Base-by-base conservation (phyloP, 2,113 vertebrate species). In the Alectura lathami region DNA sequence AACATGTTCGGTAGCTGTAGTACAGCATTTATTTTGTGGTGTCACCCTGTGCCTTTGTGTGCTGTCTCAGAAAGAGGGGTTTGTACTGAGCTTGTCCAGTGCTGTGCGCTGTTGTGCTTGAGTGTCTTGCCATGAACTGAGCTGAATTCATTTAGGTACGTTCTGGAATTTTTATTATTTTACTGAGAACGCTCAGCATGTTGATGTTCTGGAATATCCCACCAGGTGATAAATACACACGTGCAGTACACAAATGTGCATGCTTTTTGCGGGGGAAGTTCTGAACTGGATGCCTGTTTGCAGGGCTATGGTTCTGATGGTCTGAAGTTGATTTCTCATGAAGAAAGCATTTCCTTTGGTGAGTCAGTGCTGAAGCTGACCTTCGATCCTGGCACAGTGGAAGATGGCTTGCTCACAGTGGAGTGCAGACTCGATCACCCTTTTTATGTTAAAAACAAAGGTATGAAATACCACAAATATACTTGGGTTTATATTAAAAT, bases 401-500 rank as follows among this genome's bases (percentile, higher is more conserved):
- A 99, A 94, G 98, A 99, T 69, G 98, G 98, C 40, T 97, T 98
- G 96, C 97, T 99, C 89, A 99, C 99, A 4, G 99, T 99, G 17
- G 99, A 99, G 96, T 99, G 99, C 98, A 98, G 98, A 96, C 95
- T 99, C 43, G 99, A 99, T 97, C 99, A 99, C 92, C 99, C 99
- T 69, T 99, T 99, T 97, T 99, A 99, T 97, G 99, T 99, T 90
- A 99, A 99, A 98, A 99, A 98, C 96, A 99, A 99, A 99, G 99
- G 99, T 99, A 98, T 60, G 94, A 89, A 73, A 88, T 62, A 54
- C 82, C 80, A 11, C 21, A 64, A 42, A 36, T 87, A 80, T 18
- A 23, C 13, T 60, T 90, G 26, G 11, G 48, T 72, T 30, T 60
- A 9, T 82, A 56, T 72, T 51, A 64, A 83, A 78, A 53, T 76